These are phyloP conservation scores for Acomys russatus DNA, from an alignment of 2,797 vertebrate species.

Conservation along the genomic window DNA sequence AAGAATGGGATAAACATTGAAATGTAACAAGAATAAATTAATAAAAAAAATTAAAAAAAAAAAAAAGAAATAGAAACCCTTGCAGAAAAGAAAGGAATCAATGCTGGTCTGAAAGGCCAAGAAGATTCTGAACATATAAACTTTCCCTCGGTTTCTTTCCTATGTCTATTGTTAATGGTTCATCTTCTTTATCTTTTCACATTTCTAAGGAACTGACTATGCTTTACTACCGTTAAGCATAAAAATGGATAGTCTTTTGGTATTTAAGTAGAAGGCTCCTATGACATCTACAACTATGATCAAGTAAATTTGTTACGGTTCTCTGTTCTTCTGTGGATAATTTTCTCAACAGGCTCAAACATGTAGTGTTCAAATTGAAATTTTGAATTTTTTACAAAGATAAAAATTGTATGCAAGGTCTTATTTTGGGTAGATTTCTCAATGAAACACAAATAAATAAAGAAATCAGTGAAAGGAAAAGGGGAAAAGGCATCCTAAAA, in stretches of 20 bases:
- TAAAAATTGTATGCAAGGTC: constrained; percentile 52
- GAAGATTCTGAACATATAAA: not conserved
- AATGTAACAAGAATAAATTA: too few species aligned
- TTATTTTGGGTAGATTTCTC: constrained; percentile 64
- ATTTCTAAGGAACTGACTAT: not conserved
- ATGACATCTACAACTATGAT: not conserved
- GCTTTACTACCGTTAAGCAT: not conserved
- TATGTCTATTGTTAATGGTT: not conserved
- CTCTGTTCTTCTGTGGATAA: not conserved
- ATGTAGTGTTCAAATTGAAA: too few species aligned
- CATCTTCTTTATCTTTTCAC: not conserved
- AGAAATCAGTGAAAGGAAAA: constrained; percentile 70
- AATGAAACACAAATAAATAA: not conserved
- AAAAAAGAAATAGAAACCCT: too few species aligned
- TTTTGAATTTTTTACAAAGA: not conserved
- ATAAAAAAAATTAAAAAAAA: too few species aligned
- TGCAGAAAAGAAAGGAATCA: not conserved
- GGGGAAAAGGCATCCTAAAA: constrained; percentile 66
- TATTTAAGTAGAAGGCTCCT: too few species aligned
- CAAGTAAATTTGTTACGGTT: not conserved
- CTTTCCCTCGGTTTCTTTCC: not conserved
- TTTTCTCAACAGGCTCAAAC: not conserved
- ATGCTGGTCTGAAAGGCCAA: not conserved
- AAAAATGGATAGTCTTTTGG: not conserved
- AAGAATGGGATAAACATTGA: too few species aligned